Evolutionary conservation across 2,797 vertebrate genomes (phyloP).

Genomic region (Eulemur mongoz): DNA sequence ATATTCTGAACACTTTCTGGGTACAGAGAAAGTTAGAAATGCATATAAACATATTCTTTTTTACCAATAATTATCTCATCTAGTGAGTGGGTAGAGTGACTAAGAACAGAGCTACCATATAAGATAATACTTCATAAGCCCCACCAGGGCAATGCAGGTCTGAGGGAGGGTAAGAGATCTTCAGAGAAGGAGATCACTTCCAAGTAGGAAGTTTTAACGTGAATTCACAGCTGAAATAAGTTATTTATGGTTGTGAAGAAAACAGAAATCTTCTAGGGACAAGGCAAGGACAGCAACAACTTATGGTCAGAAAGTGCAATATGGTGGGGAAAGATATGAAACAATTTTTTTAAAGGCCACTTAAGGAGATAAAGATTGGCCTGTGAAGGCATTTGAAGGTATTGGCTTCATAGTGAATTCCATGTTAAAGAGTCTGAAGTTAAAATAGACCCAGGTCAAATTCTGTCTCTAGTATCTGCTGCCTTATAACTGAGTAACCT

Average conservation of each 20-base stretch:
- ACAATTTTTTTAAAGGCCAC: not conserved
- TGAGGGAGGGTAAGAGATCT: not conserved
- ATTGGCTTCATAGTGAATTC: not conserved
- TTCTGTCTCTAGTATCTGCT: not conserved
- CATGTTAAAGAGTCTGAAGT: not conserved
- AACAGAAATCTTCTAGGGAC: not conserved
- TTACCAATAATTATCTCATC: not conserved
- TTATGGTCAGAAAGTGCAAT: not conserved
- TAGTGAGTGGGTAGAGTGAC: not conserved
- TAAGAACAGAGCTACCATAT: not conserved
- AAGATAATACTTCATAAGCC: not conserved
- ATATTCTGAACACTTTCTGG: not conserved
- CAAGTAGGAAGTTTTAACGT: not conserved
- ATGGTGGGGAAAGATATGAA: not conserved
- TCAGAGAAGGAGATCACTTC: not conserved
- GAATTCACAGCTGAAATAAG: not conserved
- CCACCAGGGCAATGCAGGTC: not conserved
- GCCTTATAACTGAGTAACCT: not conserved
- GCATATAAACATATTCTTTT: not conserved
- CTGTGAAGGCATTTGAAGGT: not conserved
- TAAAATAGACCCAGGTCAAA: not conserved
- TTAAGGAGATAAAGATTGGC: not conserved
- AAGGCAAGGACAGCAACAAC: not conserved
- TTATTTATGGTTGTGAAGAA: not conserved
- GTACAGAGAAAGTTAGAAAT: not conserved